phyloP scores from a whole-genome alignment of 2,113 vertebrate genomes.

The Carlito syrichta region DNA sequence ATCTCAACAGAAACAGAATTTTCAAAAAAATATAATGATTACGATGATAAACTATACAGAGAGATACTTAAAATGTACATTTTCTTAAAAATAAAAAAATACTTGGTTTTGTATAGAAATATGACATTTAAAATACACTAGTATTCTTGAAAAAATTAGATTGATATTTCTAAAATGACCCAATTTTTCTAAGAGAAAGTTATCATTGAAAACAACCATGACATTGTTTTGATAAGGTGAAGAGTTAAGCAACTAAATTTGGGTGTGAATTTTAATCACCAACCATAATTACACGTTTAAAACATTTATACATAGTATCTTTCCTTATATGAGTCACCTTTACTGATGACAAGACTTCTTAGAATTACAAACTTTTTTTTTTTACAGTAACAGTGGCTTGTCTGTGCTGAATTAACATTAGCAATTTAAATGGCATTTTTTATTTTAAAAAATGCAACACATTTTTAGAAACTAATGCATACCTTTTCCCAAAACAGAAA shows the following conservation, averaged over 20 bases:
- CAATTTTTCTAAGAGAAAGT: background rate
- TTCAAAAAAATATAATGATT: background rate
- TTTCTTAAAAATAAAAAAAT: background rate
- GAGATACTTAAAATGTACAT: background rate
- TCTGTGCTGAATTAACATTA: background rate
- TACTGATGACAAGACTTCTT: background rate
- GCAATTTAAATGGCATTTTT: background rate
- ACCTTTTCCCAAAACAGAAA: background rate
- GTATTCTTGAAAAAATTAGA: background rate
- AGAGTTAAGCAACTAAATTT: background rate
- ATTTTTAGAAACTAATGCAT: background rate
- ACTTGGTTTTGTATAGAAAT: background rate
- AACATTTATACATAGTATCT: background rate
- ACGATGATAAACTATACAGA: background rate
- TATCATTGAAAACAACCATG: background rate
- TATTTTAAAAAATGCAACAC: background rate
- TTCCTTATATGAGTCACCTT: background rate
- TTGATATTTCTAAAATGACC: background rate
- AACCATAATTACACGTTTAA: background rate
- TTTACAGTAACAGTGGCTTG: background rate
- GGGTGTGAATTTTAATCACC: background rate
- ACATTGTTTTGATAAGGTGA: background rate
- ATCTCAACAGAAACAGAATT: background rate
- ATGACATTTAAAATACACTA: background rate
- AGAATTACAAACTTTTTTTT: background rate